Base-by-base conservation (phyloP, 2,113 vertebrate species). In the Fulmarus glacialis region DNA sequence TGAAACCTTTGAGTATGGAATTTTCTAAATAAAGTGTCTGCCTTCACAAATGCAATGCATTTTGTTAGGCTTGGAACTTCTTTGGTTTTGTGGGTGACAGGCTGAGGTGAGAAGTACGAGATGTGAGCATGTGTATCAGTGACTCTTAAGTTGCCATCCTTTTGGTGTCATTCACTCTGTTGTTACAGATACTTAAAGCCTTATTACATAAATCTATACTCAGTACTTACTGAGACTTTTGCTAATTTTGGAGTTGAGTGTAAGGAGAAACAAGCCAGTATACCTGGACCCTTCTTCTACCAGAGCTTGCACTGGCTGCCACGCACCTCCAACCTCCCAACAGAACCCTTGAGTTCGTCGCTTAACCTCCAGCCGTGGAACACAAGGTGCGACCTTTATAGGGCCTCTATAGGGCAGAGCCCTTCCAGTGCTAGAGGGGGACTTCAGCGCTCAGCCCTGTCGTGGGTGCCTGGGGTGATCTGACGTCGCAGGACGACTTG, bases 291-390 rank as follows among this genome's bases (percentile, higher is more conserved):
- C 5, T 73, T 67, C 7, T 2, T 72, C 17, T 58, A 16, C 17
- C 5, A 1, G 50, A 52, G 30, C 8, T 83, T 73, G 19, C 38
- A n/a, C 18, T 59, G 32, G 15, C 32, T 79, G 55, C 32, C 34
- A 6, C 0, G 0, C 27, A 36, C 26, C 17, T 79, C 15, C n/a
- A 87, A 7, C 15, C 30, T 75, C n/a, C 27, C 30, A 53, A 8
- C 32, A 21, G 5, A 55, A 5, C 9, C 7, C 12, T 3, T 15
- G 26, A 52, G 24, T 53, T 9, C 1, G 0, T 43, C 0, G 0
- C 13, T 66, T 80, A 19, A 60, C 15, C 21, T 56, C 48, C 40
- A 77, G 27, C 23, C 52, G 9, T 0, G 1, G 60, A 53, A 60
- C 26, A 19, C 1, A 3, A 75, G n/a, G 9, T 30, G 13, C 40